A percentile compares a stretch with the other conserved stretches of the same genome.
Conservation (phyloP, 35 echinoderm and acorn worm genomes). For the Eucidaris tribuloides region DNA sequence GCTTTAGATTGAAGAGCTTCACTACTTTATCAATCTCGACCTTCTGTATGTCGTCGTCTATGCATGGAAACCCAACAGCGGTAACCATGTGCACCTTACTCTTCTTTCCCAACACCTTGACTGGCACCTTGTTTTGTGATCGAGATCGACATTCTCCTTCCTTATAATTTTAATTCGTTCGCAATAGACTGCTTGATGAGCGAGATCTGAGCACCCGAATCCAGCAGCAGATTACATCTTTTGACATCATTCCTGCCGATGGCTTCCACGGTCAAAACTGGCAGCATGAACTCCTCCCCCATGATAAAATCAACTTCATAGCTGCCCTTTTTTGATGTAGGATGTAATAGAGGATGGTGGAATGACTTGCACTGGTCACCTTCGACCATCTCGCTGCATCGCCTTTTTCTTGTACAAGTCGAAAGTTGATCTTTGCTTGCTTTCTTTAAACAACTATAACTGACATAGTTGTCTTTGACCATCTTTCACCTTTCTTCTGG, state of each 20-base stretch:
- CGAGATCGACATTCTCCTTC: neutral
- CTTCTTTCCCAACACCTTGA: neutral
- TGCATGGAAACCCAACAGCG: conserved; percentile 40
- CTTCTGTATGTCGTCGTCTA: neutral
- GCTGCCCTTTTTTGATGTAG: neutral
- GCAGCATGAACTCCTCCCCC: conserved; percentile 10
- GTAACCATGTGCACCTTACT: neutral
- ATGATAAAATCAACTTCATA: neutral
- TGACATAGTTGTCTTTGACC: conserved; percentile 26
- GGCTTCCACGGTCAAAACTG: neutral
- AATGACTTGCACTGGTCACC: conserved; percentile 26
- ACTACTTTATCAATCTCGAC: neutral
- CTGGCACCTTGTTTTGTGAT: conserved; percentile 31
- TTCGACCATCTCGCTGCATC: neutral
- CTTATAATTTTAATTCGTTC: conserved; percentile 38
- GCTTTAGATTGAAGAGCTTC: conserved; percentile 10
- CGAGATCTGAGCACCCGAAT: conserved; percentile 41
- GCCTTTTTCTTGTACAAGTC: conserved; percentile 16
- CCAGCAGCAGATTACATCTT: neutral
- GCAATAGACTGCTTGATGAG: conserved; percentile 1
- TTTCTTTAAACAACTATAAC: conserved; percentile 50
- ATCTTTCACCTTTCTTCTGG: neutral
- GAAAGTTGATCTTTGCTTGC: conserved; percentile 12
- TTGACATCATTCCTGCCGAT: neutral
- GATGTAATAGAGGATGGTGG: conserved; percentile 5